These are phyloP conservation scores for Perithous albicinctus DNA, from an alignment of 2,888 invertebrate genomes.

Conservation along the genomic window DNA sequence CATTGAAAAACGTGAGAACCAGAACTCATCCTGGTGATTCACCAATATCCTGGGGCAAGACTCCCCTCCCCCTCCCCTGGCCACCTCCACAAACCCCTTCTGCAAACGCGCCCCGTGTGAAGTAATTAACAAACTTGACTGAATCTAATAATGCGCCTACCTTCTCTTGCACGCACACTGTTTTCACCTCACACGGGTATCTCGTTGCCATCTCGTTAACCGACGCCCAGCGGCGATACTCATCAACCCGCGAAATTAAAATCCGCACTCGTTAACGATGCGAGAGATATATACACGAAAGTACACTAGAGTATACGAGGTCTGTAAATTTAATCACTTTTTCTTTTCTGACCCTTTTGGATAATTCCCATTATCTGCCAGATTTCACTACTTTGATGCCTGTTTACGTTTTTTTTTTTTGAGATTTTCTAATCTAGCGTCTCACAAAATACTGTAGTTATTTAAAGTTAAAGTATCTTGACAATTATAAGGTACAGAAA, in stretches of 20 bases:
- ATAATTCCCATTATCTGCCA: too few species aligned
- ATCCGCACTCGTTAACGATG: constrained; percentile 43
- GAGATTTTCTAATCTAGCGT: too few species aligned
- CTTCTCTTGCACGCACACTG: constrained; percentile 3
- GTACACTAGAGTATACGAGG: not conserved
- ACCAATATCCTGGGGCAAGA: constrained; percentile 1
- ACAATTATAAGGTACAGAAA: too few species aligned
- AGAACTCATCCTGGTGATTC: constrained; percentile 20
- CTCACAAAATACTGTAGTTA: too few species aligned
- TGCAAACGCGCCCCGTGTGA: constrained; percentile 14
- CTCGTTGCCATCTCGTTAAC: constrained; percentile 49
- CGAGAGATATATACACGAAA: constrained; percentile 1
- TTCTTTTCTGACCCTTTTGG: not conserved
- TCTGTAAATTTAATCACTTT: not conserved
- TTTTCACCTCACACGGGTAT: not conserved
- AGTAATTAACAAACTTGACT: constrained; percentile 56
- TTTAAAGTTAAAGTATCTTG: too few species aligned
- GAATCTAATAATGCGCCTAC: constrained; percentile 56
- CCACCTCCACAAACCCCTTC: not conserved
- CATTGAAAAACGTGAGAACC: not conserved
- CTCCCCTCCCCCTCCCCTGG: not conserved
- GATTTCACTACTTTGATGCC: too few species aligned
- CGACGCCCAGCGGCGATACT: constrained; percentile 54
- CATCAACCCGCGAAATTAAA: constrained; percentile 55
- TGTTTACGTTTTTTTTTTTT: too few species aligned